Evolutionary conservation across 2,797 vertebrate species (phyloP), one percentile per base, ranked within the genome.

Genomic region (Lerista edwardsae): DNA sequence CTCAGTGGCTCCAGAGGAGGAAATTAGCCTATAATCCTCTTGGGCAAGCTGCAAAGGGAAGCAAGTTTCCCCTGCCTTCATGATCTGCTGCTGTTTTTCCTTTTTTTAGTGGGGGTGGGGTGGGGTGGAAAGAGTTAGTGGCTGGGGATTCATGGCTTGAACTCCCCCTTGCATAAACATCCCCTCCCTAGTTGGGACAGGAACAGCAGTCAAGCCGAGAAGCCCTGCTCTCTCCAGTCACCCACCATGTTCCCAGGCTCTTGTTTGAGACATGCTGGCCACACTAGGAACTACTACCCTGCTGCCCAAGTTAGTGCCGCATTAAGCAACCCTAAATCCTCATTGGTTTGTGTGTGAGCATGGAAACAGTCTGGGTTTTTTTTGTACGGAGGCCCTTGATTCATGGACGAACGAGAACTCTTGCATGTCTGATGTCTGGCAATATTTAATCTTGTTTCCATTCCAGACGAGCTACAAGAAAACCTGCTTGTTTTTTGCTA

Each of bases 401-500:
- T 79, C 17, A 9, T 39, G 25, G 23, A 34, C 21, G 31, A 12
- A 41, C 29, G 51, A 61, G n/a, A 29, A 61, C 69, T 65, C 31
- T 31, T 12, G 27, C 29, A 68, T 68, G 51, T 55, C 14, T 55
- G 3, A 61, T 61, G 36, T 23, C 34, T 19, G 74, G 27, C 34
- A 75, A 71, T 34, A 25, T 2, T 41, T 75, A 78, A 31, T 36
- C 67, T 84, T 64, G 31, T 14, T 88, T 39, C 47, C 0, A 0
- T 74, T 62, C 64, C 67, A 76, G 69, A 36, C 65, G 84, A 89
- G 51, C 31, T 11, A 67, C 55, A 62, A 44, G 64, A 80, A 68
- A 83, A 67, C 1, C 11, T 51, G 0, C 34, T 90, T 6, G 15
- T 75, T 79, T 69, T 68, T 86, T 87, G n/a, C 74, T 80, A 39